A percentile compares a stretch with the other conserved stretches of the same genome.
Evolutionary conservation across 1,140 invertebrate species (phyloP).

Genomic region (Drosophila tropicalis): DNA sequence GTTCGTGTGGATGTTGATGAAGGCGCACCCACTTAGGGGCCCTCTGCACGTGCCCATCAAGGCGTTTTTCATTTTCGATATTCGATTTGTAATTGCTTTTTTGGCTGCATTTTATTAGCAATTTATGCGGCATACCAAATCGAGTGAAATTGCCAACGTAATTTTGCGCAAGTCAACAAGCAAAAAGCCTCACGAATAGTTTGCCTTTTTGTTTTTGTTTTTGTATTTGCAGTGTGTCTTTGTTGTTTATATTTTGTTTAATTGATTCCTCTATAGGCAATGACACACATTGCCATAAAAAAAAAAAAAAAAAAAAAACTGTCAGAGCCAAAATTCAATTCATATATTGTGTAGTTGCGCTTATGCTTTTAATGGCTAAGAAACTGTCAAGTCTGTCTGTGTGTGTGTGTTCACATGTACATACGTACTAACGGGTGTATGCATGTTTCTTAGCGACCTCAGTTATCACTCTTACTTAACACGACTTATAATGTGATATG

Average conservation of each 20-base stretch:
- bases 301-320: conserved; percentile 26
- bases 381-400: conserved; percentile 43
- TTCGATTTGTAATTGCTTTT: conserved; percentile 29
- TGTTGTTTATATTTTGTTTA: conserved; percentile 46
- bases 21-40: conserved; percentile 24
- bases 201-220: conserved; percentile 30
- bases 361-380: conserved; percentile 56
- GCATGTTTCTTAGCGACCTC: conserved; percentile 68
- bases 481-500: conserved; percentile 73
- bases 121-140: conserved; percentile 69
- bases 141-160: conserved; percentile 77
- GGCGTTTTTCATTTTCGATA: conserved; percentile 8
- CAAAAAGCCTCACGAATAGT: conserved; percentile 39
- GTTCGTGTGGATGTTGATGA: not conserved
- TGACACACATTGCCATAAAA: conserved; percentile 77
- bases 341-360: conserved; percentile 37
- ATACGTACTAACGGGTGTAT: conserved; percentile 67
- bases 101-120: conserved; percentile 44
- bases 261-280: conserved; percentile 78
- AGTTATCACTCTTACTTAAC: conserved; percentile 82
- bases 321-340: conserved; percentile 27
- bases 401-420: too few relatives aligned
- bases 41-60: conserved; percentile 38
- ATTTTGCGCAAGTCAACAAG: conserved; percentile 68
- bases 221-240: conserved; percentile 15